Conservation (phyloP, 2,888 invertebrate genomes). For the Eristalinus sepulchralis region DNA sequence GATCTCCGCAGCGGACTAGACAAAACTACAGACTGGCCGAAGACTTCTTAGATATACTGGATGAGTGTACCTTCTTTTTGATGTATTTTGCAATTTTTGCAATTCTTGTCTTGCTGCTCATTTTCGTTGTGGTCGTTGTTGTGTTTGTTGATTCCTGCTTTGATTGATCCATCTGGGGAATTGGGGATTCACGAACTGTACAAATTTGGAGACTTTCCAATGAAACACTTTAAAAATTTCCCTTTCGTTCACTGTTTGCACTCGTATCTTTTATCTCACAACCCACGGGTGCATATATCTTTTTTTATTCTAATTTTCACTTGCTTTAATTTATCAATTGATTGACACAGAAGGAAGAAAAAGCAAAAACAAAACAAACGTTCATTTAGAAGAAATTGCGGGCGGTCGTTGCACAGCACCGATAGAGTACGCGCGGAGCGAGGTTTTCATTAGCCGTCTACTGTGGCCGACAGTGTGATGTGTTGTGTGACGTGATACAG, state of each 20-base stretch:
- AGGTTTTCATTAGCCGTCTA: slow-evolving; percentile 50
- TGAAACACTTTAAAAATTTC: not conserved
- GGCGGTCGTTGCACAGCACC: not conserved
- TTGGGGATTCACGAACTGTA: not conserved
- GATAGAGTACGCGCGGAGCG: slow-evolving; percentile 44
- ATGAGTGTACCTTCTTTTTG: slow-evolving; percentile 79
- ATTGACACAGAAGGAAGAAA: not conserved
- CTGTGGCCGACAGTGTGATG: slow-evolving; percentile 50
- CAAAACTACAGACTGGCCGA: not conserved
- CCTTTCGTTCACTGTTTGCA: not conserved
- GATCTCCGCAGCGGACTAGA: not conserved
- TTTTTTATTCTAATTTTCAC: not conserved
- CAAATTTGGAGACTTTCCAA: slow-evolving; percentile 36
- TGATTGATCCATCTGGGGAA: slow-evolving; percentile 49
- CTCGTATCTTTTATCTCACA: too few species aligned
- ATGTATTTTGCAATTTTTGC: slow-evolving; percentile 80
- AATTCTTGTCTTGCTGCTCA: slow-evolving; percentile 79
- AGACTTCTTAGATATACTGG: not conserved
- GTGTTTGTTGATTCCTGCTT: slow-evolving; percentile 7
- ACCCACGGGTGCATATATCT: not conserved
- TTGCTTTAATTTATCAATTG: not conserved
- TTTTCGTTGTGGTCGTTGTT: slow-evolving; percentile 70
- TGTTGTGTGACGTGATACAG: slow-evolving; percentile 59
- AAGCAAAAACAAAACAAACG: not conserved
- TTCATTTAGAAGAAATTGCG: not conserved